These are phyloP conservation scores for Kryptolebias ocellatus DNA, from an alignment of 2,797 vertebrate genomes.

Conservation along the genomic window DNA sequence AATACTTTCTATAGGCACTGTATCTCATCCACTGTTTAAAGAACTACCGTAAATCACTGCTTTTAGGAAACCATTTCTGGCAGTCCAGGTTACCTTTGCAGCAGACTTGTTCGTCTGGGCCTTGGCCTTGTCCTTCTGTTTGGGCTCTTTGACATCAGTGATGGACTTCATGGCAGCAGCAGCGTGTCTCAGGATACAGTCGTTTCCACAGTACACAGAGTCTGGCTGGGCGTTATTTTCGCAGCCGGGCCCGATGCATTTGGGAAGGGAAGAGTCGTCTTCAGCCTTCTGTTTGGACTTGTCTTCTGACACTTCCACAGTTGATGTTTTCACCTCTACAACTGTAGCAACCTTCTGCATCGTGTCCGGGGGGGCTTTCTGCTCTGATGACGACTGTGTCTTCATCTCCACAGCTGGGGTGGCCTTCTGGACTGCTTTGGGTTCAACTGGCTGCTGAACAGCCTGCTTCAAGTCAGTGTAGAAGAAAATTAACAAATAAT, in stretches of 20 bases:
- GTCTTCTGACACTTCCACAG: constrained; percentile 37
- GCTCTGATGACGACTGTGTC: constrained; percentile 31
- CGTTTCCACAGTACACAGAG: constrained; percentile 95
- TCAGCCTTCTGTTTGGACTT: constrained; percentile 42
- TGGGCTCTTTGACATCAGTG: constrained; percentile 89
- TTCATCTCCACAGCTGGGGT: constrained; percentile 28
- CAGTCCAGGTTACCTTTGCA: constrained; percentile 84
- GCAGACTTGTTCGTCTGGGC: constrained; percentile 83
- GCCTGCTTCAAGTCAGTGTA: constrained; percentile 63
- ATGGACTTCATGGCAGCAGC: constrained; percentile 95
- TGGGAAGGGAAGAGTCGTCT: constrained; percentile 82
- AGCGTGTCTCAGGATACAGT: constrained; percentile 95
- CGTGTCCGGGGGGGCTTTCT: constrained; percentile 43
- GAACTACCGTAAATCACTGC: too few relatives aligned
- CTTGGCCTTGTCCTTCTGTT: constrained; percentile 85
- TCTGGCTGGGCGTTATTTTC: constrained; percentile 90
- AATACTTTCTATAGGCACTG: too few relatives aligned
- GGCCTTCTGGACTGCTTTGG: constrained; percentile 47
- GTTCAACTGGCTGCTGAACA: constrained; percentile 49
- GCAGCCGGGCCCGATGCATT: constrained; percentile 95
- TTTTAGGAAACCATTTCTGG: constrained; percentile 27
- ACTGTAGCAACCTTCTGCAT: constrained; percentile 65
- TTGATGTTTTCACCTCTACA: constrained; percentile 67
- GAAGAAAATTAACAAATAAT: constrained; percentile 41
- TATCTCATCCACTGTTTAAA: too few relatives aligned